Evolutionary conservation across 2,113 vertebrate species (phyloP).

Genomic region (Acanthisitta chloris): DNA sequence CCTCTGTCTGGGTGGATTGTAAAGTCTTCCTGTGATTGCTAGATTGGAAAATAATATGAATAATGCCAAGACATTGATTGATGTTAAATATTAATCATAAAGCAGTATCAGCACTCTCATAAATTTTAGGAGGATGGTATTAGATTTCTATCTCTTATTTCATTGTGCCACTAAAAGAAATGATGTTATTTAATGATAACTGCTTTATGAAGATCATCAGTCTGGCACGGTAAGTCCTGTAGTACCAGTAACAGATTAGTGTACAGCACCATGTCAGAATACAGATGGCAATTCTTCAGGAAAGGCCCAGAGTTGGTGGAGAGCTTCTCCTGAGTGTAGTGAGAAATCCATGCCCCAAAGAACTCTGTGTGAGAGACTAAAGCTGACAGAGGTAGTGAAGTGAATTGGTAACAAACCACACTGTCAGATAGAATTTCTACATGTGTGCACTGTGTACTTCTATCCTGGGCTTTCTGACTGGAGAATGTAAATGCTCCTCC

Average conservation of each 20-base stretch:
- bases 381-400: background rate
- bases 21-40: background rate
- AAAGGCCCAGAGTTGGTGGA: background rate
- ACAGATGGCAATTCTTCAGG: background rate
- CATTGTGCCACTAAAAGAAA: background rate
- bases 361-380: background rate
- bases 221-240: background rate
- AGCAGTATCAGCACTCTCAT: background rate
- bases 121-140: background rate
- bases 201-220: background rate
- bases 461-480: background rate
- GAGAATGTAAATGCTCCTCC: background rate
- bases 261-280: background rate
- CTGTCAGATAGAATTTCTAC: background rate
- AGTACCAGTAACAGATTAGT: background rate
- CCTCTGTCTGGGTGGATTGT: background rate
- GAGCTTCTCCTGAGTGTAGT: background rate
- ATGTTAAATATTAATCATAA: background rate
- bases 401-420: background rate
- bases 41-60: background rate
- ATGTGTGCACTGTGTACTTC: rapidly evolving
- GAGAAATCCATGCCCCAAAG: background rate
- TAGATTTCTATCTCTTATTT: background rate
- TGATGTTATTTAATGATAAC: background rate
- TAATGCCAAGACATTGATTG: background rate